These are phyloP conservation scores for Hydropsyche tenuis DNA, from an alignment of 1,140 invertebrate genomes.

Conservation along the genomic window DNA sequence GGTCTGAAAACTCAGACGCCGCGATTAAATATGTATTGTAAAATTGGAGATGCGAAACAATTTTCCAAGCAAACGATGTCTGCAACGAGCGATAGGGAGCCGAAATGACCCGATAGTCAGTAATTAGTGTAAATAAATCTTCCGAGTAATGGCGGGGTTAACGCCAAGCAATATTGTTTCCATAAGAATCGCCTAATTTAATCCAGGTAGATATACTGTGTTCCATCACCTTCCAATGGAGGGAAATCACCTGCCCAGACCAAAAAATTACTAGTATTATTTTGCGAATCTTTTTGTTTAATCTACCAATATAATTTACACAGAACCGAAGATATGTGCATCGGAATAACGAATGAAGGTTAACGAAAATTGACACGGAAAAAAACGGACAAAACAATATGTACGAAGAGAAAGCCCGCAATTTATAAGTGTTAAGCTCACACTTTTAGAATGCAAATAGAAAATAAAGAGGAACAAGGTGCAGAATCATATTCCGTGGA, in stretches of 20 bases:
- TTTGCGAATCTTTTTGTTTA: neutral
- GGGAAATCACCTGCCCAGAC: slow-evolving; percentile 15
- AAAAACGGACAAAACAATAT: neutral
- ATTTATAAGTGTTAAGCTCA: slow-evolving; percentile 1
- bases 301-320: neutral
- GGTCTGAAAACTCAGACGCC: neutral
- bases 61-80: neutral
- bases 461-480: slow-evolving; percentile 7
- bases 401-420: neutral
- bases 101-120: slow-evolving; percentile 19
- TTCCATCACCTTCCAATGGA: neutral
- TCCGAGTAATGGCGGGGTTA: slow-evolving; percentile 22
- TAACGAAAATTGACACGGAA: no score
- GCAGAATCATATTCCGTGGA: neutral
- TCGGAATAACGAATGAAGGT: no score
- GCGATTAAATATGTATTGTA: no score
- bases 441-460: slow-evolving; percentile 2
- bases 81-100: neutral
- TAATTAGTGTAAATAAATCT: slow-evolving; percentile 32
- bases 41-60: neutral
- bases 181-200: slow-evolving; percentile 26
- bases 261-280: slow-evolving; percentile 13
- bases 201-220: slow-evolving; percentile 7
- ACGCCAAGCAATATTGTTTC: slow-evolving; percentile 25
- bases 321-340: neutral